A percentile compares a stretch with the other conserved stretches of the same genome.
Evolutionary conservation across 2,888 invertebrate species (phyloP).

Genomic region (Eretmocerus hayati): DNA sequence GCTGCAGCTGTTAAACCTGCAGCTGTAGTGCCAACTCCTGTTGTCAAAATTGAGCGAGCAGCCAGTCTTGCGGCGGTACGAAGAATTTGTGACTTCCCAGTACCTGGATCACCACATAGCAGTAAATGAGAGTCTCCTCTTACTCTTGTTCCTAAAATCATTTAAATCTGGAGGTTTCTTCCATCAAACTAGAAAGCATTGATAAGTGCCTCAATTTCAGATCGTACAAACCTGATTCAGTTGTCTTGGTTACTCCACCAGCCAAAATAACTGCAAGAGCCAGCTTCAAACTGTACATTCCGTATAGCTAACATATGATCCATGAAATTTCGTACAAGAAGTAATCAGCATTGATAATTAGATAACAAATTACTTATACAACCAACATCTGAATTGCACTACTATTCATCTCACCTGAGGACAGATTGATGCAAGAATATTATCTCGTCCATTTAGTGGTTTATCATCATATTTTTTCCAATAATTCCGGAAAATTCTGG

Average conservation of each 20-base stretch:
- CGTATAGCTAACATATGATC: constrained; percentile 59
- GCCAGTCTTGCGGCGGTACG: constrained; percentile 62
- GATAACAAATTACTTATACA: not conserved
- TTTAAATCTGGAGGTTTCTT: too few relatives aligned
- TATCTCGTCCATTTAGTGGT: constrained; percentile 67
- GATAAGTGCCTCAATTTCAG: not conserved
- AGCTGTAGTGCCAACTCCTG: constrained; percentile 77
- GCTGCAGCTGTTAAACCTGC: constrained; percentile 88
- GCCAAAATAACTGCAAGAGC: constrained; percentile 66
- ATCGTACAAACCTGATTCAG: constrained; percentile 43
- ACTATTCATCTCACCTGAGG: constrained; percentile 58
- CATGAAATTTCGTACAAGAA: constrained; percentile 5
- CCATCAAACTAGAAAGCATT: too few relatives aligned
- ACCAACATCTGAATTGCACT: not conserved
- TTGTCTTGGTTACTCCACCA: constrained; percentile 52
- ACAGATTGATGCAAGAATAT: constrained; percentile 72
- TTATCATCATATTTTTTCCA: constrained; percentile 60
- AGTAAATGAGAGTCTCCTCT: constrained; percentile 80
- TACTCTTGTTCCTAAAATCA: constrained; percentile 48
- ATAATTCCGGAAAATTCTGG: constrained; percentile 63
- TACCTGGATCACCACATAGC: constrained; percentile 82
- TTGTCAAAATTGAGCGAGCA: constrained; percentile 74
- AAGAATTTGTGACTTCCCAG: constrained; percentile 81
- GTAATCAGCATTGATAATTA: constrained; percentile 5
- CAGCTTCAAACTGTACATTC: constrained; percentile 79